Evolutionary conservation across 2,113 vertebrate species (phyloP).

Genomic region (Panthera uncia): DNA sequence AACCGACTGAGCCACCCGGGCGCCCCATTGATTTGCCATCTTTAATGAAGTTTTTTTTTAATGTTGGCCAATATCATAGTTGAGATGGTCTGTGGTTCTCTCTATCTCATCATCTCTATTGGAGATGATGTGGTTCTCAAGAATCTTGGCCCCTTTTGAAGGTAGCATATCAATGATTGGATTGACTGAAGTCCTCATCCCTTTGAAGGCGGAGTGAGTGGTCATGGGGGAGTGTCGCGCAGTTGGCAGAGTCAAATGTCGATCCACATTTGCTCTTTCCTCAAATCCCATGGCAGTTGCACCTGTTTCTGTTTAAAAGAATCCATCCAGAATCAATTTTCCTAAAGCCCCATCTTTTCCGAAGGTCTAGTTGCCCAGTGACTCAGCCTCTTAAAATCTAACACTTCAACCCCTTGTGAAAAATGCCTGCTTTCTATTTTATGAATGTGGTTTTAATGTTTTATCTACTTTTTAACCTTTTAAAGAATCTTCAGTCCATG

Average conservation of each 20-base stretch:
- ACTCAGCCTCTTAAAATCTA: neutral
- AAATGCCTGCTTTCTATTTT: neutral
- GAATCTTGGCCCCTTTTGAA: neutral
- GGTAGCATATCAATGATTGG: neutral
- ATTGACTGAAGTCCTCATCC: accelerated
- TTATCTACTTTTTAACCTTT: neutral
- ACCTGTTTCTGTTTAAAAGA: neutral
- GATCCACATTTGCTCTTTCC: neutral
- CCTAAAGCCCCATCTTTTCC: neutral
- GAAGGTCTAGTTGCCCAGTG: neutral
- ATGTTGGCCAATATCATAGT: neutral
- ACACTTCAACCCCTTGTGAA: neutral
- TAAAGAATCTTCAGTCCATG: neutral
- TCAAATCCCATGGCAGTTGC: neutral
- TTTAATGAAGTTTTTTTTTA: neutral
- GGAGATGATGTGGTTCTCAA: neutral
- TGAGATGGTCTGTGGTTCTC: neutral
- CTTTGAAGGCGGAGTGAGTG: neutral
- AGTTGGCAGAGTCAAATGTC: neutral
- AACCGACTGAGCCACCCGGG: too few relatives aligned
- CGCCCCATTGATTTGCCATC: neutral
- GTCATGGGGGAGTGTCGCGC: accelerated
- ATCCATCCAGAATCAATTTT: neutral
- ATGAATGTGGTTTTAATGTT: neutral
- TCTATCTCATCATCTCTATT: too few relatives aligned